A percentile compares a stretch with the other conserved stretches of the same genome.
Evolutionary conservation across 2,113 vertebrate species (phyloP).

Genomic region (Galeopterus variegatus): DNA sequence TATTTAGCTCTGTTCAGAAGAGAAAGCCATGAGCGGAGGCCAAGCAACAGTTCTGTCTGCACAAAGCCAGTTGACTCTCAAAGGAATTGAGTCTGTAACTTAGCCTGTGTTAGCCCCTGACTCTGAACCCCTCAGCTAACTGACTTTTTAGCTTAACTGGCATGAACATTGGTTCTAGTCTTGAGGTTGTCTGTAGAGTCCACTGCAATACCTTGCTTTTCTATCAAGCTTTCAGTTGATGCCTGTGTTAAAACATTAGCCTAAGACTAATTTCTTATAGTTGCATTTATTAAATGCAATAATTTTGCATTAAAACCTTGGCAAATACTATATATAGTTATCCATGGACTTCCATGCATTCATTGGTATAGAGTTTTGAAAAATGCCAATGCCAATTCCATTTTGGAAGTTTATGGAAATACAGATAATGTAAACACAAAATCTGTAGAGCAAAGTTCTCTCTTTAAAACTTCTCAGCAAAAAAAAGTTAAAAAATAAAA

Average conservation of each 20-base stretch:
- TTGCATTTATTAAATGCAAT: slow-evolving; percentile 33
- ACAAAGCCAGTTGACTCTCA: background rate
- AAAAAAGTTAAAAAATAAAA: background rate
- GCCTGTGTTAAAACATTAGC: background rate
- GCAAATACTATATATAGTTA: background rate
- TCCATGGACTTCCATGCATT: background rate
- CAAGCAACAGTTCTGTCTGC: background rate
- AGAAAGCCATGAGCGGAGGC: background rate
- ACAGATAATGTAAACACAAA: background rate
- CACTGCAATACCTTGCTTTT: background rate
- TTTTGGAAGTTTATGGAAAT: background rate
- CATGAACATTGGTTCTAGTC: background rate
- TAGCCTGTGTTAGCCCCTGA: background rate
- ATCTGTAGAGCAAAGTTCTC: background rate
- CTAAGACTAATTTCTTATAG: background rate
- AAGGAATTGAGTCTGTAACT: background rate
- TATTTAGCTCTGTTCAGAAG: background rate
- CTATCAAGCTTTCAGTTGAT: background rate
- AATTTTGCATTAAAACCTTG: slow-evolving; percentile 29
- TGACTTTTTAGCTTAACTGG: background rate
- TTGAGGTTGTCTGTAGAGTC: background rate
- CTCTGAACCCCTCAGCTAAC: background rate
- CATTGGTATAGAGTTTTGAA: background rate
- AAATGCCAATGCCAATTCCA: background rate
- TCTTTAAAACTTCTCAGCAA: background rate